These are phyloP conservation scores for Edolisoma coerulescens DNA, from an alignment of 2,113 vertebrate genomes.

Conservation along the genomic window DNA sequence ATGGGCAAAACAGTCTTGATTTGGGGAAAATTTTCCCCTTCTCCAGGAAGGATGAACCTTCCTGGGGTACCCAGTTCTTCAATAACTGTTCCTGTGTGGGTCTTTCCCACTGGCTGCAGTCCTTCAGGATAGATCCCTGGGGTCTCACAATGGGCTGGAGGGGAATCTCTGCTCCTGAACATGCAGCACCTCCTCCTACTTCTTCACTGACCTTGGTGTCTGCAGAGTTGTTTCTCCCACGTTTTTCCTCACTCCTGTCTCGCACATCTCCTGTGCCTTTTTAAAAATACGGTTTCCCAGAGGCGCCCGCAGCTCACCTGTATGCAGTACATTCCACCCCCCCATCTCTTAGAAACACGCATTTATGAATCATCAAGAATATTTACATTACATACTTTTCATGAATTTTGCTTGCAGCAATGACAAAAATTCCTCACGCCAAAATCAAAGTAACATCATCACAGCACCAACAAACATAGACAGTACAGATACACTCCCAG, in stretches of 20 bases:
- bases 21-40: neutral
- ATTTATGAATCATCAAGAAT: neutral
- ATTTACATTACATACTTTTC: neutral
- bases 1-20: neutral
- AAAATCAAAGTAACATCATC: neutral
- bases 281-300: rapidly evolving
- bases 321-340: neutral
- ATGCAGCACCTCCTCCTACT: neutral
- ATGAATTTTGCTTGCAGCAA: neutral
- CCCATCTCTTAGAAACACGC: neutral
- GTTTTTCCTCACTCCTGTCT: neutral
- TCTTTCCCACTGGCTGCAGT: neutral
- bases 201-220: neutral
- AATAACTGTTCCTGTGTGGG: rapidly evolving
- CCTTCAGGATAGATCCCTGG: neutral
- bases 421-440: neutral
- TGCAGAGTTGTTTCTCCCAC: neutral
- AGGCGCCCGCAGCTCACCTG: neutral
- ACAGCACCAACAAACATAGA: rapidly evolving
- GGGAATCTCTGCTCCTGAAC: neutral
- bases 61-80: neutral
- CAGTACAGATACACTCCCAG: rapidly evolving
- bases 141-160: neutral
- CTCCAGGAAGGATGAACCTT: neutral
- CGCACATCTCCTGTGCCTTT: neutral